phyloP scores from a whole-genome alignment of 2,113 vertebrate genomes.

The Glareola pratincola region DNA sequence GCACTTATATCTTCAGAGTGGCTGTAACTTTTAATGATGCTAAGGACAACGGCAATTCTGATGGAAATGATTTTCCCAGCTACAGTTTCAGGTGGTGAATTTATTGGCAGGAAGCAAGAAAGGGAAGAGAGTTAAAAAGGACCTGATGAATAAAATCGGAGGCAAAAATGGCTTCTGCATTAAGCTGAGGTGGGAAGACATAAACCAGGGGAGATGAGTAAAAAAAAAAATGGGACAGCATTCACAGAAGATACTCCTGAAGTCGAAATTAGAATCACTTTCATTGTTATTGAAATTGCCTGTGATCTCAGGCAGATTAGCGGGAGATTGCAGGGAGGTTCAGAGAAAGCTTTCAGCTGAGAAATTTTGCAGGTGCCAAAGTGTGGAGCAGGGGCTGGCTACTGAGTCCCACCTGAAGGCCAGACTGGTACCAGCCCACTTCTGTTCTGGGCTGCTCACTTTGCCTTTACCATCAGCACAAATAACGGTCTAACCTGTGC shows the following conservation, averaged over 20 bases:
- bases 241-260: not conserved
- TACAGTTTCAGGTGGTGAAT: constrained; percentile 29
- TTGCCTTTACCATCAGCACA: not conserved
- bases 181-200: constrained; percentile 24
- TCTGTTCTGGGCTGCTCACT: not conserved
- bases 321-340: constrained; percentile 22
- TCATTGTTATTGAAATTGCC: constrained; percentile 60
- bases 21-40: constrained; percentile 56
- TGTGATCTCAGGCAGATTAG: constrained; percentile 49
- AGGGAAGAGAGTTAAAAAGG: constrained; percentile 21
- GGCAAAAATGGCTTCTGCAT: not conserved
- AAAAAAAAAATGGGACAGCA: not conserved
- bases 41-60: constrained; percentile 40
- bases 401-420: not conserved
- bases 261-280: constrained; percentile 38
- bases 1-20: constrained; percentile 5
- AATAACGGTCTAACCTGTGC: not conserved
- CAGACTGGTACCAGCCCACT: not conserved
- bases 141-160: constrained; percentile 11
- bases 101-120: constrained; percentile 10
- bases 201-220: constrained; percentile 29
- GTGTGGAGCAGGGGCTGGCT: not conserved
- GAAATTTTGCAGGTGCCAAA: not conserved
- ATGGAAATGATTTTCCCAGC: constrained; percentile 35
- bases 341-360: constrained; percentile 1